Evolutionary conservation across 1,140 invertebrate species (phyloP).

Genomic region (Homalodisca vitripennis): DNA sequence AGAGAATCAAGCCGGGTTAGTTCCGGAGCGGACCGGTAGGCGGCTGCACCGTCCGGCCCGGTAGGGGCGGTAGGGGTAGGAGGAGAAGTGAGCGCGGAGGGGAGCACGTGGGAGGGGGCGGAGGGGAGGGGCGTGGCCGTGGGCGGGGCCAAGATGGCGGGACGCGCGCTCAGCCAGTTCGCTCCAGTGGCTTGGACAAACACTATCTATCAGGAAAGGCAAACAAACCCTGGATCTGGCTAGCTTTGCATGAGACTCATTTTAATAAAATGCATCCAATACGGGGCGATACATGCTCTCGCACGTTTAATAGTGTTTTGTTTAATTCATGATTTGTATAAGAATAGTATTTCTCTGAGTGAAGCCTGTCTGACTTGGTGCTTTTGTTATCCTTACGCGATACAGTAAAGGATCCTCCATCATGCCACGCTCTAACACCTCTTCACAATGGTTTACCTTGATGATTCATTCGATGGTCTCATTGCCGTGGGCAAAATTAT

Average conservation of each 20-base stretch:
- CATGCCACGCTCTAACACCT: no score
- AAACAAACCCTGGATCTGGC: conserved; percentile 8
- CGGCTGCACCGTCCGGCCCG: background rate
- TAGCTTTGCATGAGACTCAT: conserved; percentile 4
- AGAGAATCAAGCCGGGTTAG: background rate
- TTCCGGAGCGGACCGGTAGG: background rate
- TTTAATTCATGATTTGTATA: conserved; percentile 27
- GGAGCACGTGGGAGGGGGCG: background rate
- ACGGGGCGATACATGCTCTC: background rate
- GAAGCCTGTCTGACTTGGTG: no score
- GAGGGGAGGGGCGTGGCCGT: background rate
- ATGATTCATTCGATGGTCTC: no score
- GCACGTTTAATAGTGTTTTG: conserved; percentile 18
- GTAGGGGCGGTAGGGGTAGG: background rate
- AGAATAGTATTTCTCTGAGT: no score
- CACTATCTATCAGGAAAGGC: conserved; percentile 9
- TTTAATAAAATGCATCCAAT: conserved; percentile 23
- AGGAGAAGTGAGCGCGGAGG: background rate
- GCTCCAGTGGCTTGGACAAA: conserved; percentile 19
- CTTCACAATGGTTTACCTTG: no score
- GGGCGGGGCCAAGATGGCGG: conserved; percentile 20
- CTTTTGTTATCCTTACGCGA: no score
- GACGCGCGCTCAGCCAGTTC: background rate
- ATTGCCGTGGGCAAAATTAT: no score
- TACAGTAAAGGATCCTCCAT: no score